Conservation (phyloP, 2,888 invertebrate genomes). For the Balanococcus diminutus region DNA sequence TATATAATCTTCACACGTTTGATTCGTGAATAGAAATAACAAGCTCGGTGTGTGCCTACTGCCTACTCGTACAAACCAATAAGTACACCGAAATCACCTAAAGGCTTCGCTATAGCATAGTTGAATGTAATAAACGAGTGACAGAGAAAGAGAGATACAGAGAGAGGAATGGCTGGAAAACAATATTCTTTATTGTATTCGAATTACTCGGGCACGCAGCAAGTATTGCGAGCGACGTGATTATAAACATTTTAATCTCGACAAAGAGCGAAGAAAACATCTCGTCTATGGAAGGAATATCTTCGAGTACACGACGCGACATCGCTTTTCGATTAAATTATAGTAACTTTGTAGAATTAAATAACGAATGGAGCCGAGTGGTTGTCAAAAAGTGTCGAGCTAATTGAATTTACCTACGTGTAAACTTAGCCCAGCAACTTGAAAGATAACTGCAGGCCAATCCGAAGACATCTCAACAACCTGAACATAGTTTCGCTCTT, state of each 20-base stretch:
- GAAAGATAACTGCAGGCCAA: neutral
- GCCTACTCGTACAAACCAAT: neutral
- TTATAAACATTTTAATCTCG: neutral
- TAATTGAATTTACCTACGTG: slow-evolving; percentile 3
- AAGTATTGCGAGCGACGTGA: neutral
- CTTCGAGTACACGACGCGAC: no score
- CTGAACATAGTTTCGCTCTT: neutral
- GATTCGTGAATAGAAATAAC: neutral
- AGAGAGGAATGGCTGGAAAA: neutral
- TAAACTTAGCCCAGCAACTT: neutral
- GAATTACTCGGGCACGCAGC: neutral
- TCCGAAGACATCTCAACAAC: neutral
- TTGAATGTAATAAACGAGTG: neutral
- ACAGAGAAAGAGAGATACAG: neutral
- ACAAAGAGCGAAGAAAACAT: neutral
- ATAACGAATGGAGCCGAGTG: neutral
- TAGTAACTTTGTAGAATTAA: neutral
- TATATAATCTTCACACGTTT: neutral
- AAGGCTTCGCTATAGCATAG: neutral
- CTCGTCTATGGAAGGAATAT: no score
- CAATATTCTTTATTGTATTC: neutral
- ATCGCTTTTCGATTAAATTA: neutral
- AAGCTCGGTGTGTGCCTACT: neutral
- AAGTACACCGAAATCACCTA: neutral
- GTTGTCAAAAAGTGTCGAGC: neutral